Base-by-base conservation (phyloP, 2,113 vertebrate genomes). In the Rhipidura dahli region DNA sequence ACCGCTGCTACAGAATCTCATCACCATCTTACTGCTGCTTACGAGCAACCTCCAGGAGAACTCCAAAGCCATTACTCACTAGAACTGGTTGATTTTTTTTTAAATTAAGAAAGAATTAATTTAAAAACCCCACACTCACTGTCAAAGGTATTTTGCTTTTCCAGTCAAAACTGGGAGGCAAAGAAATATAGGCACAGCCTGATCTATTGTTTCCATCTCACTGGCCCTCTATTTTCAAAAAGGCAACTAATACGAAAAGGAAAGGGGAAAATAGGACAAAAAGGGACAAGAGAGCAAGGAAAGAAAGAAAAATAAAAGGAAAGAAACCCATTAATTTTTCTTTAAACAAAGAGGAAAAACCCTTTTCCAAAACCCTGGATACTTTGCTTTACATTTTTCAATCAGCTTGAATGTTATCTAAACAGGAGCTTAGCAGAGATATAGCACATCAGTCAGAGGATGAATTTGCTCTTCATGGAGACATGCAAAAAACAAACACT, bases 81-180 rank as follows among this genome's bases (percentile, higher is more conserved):
- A 39, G 40, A 60, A 23, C 17, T 24, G 39, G 15, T 50, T 37
- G 51, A 33, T 9, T 40, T 45, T 72, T 49, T 57, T 75, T 65
- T 10, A 0, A 33, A 63, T 56, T 51, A 84, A 42, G 20, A 71
- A 80, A 57, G 40, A 82, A 22, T 51, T 79, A 20, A 53, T 64
- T 4, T 8, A 40, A 47, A 61, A n/a, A 35, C 0, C 2, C 5
- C 12, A 68, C 59, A 73, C 13, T 1, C 24, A 20, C 2, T 21
- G 20, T 68, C 54, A 80, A 72, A 57, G 13, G 21, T 69, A 30
- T 80, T 77, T 66, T 7, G 9, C 68, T 59, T 53, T 70, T 86
- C 57, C 30, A 33, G 57, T 73, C 28, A 88, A 71, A 63, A 71
- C 0, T 40, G 37, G 49, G 69, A 90, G 53, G 57, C 37, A 51